Percentiles rank a stretch among this genome's conserved stretches.
phyloP scores from a whole-genome alignment of 2,113 vertebrate genomes.

The Tauraco erythrolophus region DNA sequence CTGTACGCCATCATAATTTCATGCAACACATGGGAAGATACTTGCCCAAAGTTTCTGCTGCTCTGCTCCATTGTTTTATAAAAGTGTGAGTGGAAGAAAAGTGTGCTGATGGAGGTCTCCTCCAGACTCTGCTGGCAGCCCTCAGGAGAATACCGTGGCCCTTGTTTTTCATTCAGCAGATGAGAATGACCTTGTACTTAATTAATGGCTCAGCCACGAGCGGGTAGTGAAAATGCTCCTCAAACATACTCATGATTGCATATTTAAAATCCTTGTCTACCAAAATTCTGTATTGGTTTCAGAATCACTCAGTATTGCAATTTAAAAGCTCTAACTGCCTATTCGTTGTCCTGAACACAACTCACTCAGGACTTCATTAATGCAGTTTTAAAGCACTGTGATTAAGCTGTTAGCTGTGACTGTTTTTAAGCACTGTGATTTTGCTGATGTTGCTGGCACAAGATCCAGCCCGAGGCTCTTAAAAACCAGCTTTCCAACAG shows the following conservation, averaged over 20 bases:
- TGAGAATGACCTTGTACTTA: background rate
- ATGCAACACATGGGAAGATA: background rate
- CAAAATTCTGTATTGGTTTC: background rate
- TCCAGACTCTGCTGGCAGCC: background rate
- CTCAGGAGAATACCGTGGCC: background rate
- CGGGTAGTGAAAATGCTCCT: background rate
- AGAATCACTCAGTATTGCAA: background rate
- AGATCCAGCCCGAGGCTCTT: background rate
- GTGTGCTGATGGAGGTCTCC: background rate
- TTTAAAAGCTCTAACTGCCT: background rate
- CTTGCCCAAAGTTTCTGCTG: background rate
- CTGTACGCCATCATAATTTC: background rate
- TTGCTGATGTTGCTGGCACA: background rate
- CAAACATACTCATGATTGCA: background rate
- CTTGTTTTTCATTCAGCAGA: background rate
- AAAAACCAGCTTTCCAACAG: background rate
- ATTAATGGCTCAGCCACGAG: background rate
- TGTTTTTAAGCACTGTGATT: background rate
- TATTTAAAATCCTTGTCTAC: background rate
- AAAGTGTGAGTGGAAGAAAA: background rate
- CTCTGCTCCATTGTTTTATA: background rate
- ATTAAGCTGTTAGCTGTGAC: no score
- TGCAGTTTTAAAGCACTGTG: background rate
- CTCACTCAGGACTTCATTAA: slow-evolving; percentile 21
- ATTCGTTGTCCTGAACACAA: background rate